Evolutionary conservation across 2,797 vertebrate genomes (phyloP).

Genomic region (Myotis findleyi): DNA sequence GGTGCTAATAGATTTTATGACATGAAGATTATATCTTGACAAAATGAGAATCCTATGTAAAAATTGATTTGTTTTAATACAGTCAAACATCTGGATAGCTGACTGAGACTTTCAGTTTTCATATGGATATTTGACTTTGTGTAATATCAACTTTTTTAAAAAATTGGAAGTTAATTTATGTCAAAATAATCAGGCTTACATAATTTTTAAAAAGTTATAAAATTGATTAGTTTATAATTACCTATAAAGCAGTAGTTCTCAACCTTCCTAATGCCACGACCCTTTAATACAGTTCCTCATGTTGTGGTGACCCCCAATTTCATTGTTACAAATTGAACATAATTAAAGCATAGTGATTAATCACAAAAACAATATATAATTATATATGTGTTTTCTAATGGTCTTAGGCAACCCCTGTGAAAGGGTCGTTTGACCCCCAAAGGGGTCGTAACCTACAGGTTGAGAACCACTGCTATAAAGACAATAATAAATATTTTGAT

Average conservation of each 20-base stretch:
- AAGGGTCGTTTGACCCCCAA: too few species aligned
- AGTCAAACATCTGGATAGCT: conserved; percentile 70
- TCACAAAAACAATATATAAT: too few species aligned
- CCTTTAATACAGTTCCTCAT: too few species aligned
- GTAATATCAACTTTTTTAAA: conserved; percentile 22
- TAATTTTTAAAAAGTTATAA: neutral
- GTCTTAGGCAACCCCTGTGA: too few species aligned
- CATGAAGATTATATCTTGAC: conserved; percentile 53
- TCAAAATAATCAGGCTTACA: conserved; percentile 5
- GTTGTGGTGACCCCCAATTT: too few species aligned
- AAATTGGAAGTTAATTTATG: conserved; percentile 5
- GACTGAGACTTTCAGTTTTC: conserved; percentile 65
- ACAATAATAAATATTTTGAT: neutral
- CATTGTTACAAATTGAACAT: too few species aligned
- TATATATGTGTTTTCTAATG: too few species aligned
- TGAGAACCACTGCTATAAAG: neutral
- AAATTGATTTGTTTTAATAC: conserved; percentile 61
- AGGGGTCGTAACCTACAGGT: too few species aligned
- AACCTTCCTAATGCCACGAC: too few species aligned
- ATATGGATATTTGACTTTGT: conserved; percentile 45
- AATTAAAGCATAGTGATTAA: too few species aligned
- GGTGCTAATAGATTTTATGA: conserved; percentile 60
- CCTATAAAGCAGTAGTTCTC: neutral
- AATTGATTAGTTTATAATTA: neutral
- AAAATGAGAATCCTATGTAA: conserved; percentile 67